Percentiles rank a stretch among this genome's conserved stretches.
These are phyloP conservation scores for Chiloscyllium punctatum DNA, from an alignment of 2,797 vertebrate genomes.

Conservation along the genomic window DNA sequence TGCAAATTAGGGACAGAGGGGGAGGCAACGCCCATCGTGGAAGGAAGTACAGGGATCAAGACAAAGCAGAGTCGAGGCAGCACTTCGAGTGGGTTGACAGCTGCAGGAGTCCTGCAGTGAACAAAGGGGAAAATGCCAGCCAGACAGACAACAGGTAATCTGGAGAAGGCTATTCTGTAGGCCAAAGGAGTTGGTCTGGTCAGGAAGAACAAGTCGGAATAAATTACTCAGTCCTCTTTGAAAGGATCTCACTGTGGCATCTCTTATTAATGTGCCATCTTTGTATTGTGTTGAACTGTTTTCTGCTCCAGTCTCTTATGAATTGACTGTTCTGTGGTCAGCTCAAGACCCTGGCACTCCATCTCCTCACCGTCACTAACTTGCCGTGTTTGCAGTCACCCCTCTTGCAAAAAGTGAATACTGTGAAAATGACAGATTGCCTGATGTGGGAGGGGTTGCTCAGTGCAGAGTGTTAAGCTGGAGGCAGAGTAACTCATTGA, in stretches of 20 bases:
- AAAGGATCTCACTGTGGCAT: background rate
- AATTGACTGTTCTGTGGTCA: background rate
- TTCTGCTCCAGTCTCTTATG: background rate
- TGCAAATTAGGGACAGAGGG: no score
- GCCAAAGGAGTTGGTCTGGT: background rate
- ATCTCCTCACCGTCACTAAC: background rate
- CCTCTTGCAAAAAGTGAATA: background rate
- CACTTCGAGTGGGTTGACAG: no score
- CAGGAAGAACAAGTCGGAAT: background rate
- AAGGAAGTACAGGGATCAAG: no score
- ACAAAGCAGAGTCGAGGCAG: no score
- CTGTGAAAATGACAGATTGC: background rate
- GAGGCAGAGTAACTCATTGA: background rate
- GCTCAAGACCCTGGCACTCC: background rate
- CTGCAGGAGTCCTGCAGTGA: no score
- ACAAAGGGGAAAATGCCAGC: no score
- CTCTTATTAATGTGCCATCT: background rate
- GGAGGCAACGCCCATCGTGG: no score
- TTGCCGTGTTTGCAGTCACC: background rate
- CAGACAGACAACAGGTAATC: no score
- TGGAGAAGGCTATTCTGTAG: background rate
- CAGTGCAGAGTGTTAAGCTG: no score
- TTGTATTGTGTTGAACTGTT: background rate
- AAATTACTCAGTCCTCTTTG: background rate
- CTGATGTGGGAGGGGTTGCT: no score